Evolutionary conservation across 1,140 invertebrate genomes (phyloP), one percentile per base, ranked within the genome.

Genomic region (Ceratina australensis): DNA sequence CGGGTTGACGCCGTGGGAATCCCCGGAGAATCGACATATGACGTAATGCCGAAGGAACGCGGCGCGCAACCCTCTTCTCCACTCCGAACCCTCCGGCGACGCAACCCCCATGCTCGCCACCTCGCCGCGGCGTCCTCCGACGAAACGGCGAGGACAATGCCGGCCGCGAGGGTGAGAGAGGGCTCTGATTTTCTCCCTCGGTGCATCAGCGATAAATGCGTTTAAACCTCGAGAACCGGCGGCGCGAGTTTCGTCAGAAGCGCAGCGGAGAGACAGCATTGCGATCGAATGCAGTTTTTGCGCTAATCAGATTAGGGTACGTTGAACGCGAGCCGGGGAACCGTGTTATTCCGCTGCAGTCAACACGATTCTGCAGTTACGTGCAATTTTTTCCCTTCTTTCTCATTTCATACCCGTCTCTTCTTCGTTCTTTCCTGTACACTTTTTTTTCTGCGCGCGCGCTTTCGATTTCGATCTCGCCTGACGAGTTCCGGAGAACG

Each of bases 321-420:
- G 87, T 15, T 80, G 87, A 86, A 83, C 60, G 86, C 87, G 84
- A 84, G 80, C 75, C 64, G 83, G 73, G 59, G 83, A 91, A 90
- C 84, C 78, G 79, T 82, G 87, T 91, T 91, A 91, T 90, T 90
- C 88, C 88, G 87, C 89, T 90, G 90, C 90, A 91, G 86, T 90
- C 87, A 87, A 89, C 87, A 87, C 83, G 79, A 87, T 86, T 90
- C 82, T 85, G 84, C 87, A 87, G 84, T 75, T 80, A 69, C 73
- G 33, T 80, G 86, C 88, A 87, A 80, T 86, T 88, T 87, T 81
- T 81, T 78, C 22, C 15, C 50, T 54, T n/a, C 65, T 74, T 61
- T 80, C 71, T 74, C 77, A 80, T 63, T 68, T 26, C 20, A 12
- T 42, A n/a, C 22, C n/a, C 8, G 10, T 42, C 24, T 13, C 12